Percentiles rank a stretch among this genome's conserved stretches.
These are phyloP conservation scores for Psammodynastes pulverulentus DNA, from an alignment of 2,113 vertebrate species.

Conservation along the genomic window DNA sequence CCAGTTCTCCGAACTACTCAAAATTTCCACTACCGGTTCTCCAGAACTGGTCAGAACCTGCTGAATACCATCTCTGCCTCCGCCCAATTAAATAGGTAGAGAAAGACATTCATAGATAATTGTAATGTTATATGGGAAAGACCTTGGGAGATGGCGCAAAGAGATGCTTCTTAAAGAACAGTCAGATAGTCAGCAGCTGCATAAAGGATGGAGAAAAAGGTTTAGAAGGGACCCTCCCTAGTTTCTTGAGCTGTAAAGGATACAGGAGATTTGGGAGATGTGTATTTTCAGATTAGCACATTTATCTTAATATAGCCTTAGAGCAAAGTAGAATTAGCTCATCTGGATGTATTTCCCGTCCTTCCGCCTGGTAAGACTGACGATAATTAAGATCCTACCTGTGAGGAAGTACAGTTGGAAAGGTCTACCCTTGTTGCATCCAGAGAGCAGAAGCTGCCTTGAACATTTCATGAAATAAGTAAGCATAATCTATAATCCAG, in stretches of 20 bases:
- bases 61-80: too few relatives aligned
- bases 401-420: background rate
- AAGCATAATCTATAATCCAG: background rate
- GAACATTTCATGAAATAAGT: background rate
- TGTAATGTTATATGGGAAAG: too few relatives aligned
- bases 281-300: background rate
- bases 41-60: too few relatives aligned
- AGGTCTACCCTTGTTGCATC: background rate
- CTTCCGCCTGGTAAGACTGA: background rate
- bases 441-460: background rate
- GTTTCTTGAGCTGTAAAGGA: background rate
- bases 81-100: background rate
- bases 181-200: background rate
- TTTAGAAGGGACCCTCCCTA: background rate
- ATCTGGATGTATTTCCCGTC: background rate
- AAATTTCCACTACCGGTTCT: too few relatives aligned
- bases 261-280: background rate
- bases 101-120: background rate
- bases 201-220: background rate
- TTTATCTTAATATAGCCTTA: background rate
- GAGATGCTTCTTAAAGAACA: background rate
- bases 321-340: background rate
- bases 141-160: background rate
- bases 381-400: background rate
- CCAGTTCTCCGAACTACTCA: too few relatives aligned